Conservation (phyloP, 2,113 vertebrate genomes). For the Prietella phreatophila region DNA sequence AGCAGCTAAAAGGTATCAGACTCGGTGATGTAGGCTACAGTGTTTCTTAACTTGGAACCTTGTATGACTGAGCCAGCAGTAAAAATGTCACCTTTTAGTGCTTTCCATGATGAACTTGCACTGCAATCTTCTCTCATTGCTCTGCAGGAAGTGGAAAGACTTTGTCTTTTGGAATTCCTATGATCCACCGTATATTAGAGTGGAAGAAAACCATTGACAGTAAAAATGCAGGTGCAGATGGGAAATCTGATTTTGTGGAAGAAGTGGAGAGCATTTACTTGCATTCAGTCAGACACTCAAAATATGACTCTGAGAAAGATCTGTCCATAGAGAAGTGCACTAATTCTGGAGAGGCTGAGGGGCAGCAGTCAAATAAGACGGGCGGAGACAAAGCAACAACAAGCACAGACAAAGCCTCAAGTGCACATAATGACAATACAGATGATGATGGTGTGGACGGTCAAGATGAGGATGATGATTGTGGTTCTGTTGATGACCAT, state of each 20-base stretch:
- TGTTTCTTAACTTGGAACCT: background rate
- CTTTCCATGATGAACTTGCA: background rate
- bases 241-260: conserved; percentile 9
- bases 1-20: background rate
- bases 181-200: conserved; percentile 89
- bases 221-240: conserved; percentile 35
- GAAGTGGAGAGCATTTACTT: conserved; percentile 59
- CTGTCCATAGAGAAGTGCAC: background rate
- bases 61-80: background rate
- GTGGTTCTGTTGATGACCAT: conserved; percentile 2
- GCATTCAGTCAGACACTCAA: conserved; percentile 14
- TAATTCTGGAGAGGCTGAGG: conserved; percentile 5
- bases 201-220: conserved; percentile 72
- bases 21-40: background rate
- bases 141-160: conserved; percentile 92
- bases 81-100: background rate
- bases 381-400: background rate
- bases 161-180: conserved; percentile 91
- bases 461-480: conserved; percentile 1
- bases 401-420: background rate
- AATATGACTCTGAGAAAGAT: background rate
- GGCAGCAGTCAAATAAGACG: conserved; percentile 12
- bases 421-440: background rate
- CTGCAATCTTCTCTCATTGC: background rate
- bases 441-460: background rate